Evolutionary conservation across 64 coral and sea anemone genomes (phyloP), one percentile per base, ranked within the genome.

Genomic region (Anthopleura sola): DNA sequence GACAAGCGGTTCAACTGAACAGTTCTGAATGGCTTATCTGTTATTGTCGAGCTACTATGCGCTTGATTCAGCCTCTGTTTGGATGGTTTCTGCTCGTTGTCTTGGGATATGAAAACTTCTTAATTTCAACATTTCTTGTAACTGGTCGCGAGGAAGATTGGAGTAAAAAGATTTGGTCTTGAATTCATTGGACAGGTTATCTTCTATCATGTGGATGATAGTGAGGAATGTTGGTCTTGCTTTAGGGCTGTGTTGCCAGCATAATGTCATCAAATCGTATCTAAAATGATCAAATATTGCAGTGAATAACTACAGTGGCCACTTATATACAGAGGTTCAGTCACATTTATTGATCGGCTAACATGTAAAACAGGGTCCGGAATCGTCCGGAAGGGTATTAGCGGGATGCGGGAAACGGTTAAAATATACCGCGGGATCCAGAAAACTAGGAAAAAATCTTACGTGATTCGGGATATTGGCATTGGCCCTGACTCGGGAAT

Each of bases 181-280:
- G 78, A 91, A 98, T 8, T 81, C 86, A 11, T 91, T 78, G 3
- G 68, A 83, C 29, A 98, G 47, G 68, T 94, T 75, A 23, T 80
- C 87, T 79, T 98, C 95, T 5, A 98, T 64, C 29, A 91, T n/a
- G 54, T 88, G 83, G 2, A 98, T 91, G 8, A 98, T 82, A 46
- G 87, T 90, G 16, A 98, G 88, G 57, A 98, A 98, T 13, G 95
- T 94, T 50, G 95, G 95, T 13, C 95, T 75, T 36, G 84, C 66
- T 90, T 88, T 98, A 36, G 92, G 39, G 21, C 83, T 91, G 58
- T 85, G 89, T 24, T 98, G 92, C 95, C 95, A 98, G 23, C 92
- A 98, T 36, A 98, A 49, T 0, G 89, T 89, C 95, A 98, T 98
- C 36, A 98, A 69, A 23, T 98, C 92, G 33, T 86, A 94, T 24